phyloP scores from a whole-genome alignment of 2,797 vertebrate genomes.

The Echiichthys vipera region DNA sequence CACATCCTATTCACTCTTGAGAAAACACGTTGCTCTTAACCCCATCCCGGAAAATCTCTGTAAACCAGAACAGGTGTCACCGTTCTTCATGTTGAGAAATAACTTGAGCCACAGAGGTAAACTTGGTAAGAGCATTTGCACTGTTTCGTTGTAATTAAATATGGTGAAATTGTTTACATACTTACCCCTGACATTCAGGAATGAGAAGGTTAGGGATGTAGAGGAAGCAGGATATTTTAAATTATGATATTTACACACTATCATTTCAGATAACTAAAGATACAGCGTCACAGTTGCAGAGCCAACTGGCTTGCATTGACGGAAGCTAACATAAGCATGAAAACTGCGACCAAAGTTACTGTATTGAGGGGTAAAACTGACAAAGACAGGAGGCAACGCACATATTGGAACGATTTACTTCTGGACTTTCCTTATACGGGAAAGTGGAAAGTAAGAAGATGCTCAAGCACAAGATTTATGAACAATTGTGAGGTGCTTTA shows the following conservation, averaged over 20 bases:
- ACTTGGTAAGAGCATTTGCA: background rate
- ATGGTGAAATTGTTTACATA: background rate
- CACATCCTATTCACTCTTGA: constrained; percentile 47
- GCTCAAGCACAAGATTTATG: background rate
- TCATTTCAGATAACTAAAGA: constrained; percentile 22
- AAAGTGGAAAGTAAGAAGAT: background rate
- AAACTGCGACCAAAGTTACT: background rate
- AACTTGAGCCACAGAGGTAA: background rate
- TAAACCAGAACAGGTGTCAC: constrained; percentile 21
- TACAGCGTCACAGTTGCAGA: background rate
- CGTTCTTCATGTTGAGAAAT: background rate
- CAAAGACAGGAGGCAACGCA: background rate
- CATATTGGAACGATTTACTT: background rate
- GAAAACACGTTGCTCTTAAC: constrained; percentile 41
- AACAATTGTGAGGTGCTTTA: background rate
- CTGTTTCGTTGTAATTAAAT: background rate
- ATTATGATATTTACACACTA: constrained; percentile 5
- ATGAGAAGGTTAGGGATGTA: background rate
- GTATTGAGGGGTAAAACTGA: background rate
- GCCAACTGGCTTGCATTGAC: background rate
- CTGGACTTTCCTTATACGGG: background rate
- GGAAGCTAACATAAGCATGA: background rate
- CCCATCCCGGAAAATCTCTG: background rate
- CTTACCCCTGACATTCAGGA: constrained; percentile 6
- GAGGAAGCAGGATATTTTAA: background rate